Conservation (phyloP, 2,888 invertebrate species). For the Cataglyphis altisquamis region DNA sequence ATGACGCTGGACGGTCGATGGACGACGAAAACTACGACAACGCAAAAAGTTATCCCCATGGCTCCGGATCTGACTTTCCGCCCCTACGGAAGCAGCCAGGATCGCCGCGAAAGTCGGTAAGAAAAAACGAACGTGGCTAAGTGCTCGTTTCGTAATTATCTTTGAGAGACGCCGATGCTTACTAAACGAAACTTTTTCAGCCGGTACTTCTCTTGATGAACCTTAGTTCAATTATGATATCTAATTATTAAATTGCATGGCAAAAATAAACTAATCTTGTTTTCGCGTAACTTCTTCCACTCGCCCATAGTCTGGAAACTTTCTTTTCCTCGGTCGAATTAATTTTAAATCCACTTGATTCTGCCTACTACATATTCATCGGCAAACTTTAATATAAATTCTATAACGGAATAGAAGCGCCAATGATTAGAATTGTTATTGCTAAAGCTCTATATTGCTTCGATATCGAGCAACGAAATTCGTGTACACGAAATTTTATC, state of each 20-base stretch:
- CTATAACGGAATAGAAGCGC: background rate
- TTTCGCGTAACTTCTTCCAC: conserved; percentile 40
- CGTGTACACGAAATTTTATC: background rate
- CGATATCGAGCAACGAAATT: background rate
- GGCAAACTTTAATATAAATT: conserved; percentile 34
- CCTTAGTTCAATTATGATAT: conserved; percentile 66
- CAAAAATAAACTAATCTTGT: conserved; percentile 60
- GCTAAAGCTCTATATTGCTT: background rate
- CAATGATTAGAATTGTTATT: background rate
- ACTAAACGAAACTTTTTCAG: conserved; percentile 61
- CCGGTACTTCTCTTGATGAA: conserved; percentile 59
- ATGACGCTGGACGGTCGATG: conserved; percentile 29
- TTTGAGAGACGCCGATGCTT: conserved; percentile 51
- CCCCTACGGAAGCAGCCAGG: conserved; percentile 22
- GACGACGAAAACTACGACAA: conserved; percentile 32
- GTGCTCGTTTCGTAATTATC: conserved; percentile 67
- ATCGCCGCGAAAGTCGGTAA: conserved; percentile 56
- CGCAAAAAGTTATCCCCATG: conserved; percentile 51
- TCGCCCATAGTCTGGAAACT: conserved; percentile 39
- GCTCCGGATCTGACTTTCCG: conserved; percentile 43
- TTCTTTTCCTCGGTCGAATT: conserved; percentile 39
- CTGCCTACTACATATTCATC: conserved; percentile 26
- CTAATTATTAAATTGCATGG: conserved; percentile 63
- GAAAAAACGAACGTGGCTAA: conserved; percentile 64
- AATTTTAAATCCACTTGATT: conserved; percentile 49